Conservation (phyloP, 2,888 invertebrate species). For the Gastracanthus pulcherrimus region DNA sequence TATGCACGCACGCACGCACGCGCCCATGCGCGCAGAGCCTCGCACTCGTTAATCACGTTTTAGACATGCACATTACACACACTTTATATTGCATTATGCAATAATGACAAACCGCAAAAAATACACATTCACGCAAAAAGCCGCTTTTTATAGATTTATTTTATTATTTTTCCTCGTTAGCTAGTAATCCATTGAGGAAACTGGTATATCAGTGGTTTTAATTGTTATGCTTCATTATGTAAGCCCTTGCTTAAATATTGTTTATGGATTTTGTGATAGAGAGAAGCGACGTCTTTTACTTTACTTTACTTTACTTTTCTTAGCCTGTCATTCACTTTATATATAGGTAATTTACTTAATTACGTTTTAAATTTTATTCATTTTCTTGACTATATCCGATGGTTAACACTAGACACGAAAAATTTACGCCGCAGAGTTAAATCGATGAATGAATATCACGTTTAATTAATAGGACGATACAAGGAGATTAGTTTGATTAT, state of each 20-base stretch:
- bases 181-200: slow-evolving; percentile 35
- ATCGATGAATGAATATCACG: slow-evolving; percentile 48
- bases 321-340: slow-evolving; percentile 10
- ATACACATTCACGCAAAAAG: slow-evolving; percentile 58
- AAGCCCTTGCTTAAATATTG: slow-evolving; percentile 29
- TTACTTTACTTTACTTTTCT: background rate
- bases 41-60: no score
- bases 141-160: slow-evolving; percentile 49
- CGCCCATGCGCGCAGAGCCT: no score
- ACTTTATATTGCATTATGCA: slow-evolving; percentile 55
- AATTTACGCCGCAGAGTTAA: slow-evolving; percentile 34
- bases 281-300: slow-evolving; percentile 35
- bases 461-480: slow-evolving; percentile 47
- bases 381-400: slow-evolving; percentile 44
- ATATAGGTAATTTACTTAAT: slow-evolving; percentile 25
- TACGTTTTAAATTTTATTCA: slow-evolving; percentile 24
- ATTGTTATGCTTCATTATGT: slow-evolving; percentile 34
- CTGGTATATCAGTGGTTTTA: slow-evolving; percentile 45
- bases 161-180: slow-evolving; percentile 22
- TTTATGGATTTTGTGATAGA: slow-evolving; percentile 31
- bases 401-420: slow-evolving; percentile 46
- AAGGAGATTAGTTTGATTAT: slow-evolving; percentile 48
- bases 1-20: background rate
- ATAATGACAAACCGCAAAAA: slow-evolving; percentile 59
- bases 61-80: no score